These are phyloP conservation scores for Papilio machaon DNA, from an alignment of 1,140 invertebrate genomes.

Conservation along the genomic window DNA sequence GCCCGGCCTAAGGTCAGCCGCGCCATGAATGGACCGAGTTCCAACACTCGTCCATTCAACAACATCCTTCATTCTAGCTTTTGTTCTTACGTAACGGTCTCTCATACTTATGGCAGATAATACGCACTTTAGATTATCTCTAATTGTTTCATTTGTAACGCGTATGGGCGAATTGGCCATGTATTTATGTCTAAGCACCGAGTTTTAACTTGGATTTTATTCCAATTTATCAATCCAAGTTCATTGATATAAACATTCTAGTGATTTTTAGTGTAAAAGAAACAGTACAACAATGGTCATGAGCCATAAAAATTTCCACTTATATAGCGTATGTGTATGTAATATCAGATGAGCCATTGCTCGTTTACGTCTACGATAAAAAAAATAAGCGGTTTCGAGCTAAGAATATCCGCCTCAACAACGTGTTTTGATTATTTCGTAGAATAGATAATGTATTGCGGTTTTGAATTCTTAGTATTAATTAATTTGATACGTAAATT, in stretches of 20 bases:
- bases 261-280: not conserved
- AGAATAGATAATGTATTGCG: slow-evolving; percentile 24
- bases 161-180: not conserved
- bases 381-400: not conserved
- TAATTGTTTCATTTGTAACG: not conserved
- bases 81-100: slow-evolving; percentile 69
- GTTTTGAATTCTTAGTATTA: slow-evolving; percentile 13
- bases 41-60: slow-evolving; percentile 63
- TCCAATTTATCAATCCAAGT: not conserved
- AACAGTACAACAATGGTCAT: not conserved
- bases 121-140: slow-evolving; percentile 21
- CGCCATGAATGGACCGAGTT: slow-evolving; percentile 68
- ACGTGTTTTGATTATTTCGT: slow-evolving; percentile 42
- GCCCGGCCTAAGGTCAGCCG: slow-evolving; percentile 68
- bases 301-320: not conserved
- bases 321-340: not conserved
- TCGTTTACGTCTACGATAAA: slow-evolving; percentile 7
- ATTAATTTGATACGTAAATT: not conserved
- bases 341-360: slow-evolving; percentile 8
- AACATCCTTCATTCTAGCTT: slow-evolving; percentile 69
- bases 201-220: not conserved
- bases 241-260: not conserved
- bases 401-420: slow-evolving; percentile 38
- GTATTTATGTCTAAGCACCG: not conserved
- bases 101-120: slow-evolving; percentile 42